Evolutionary conservation across 2,888 invertebrate genomes (phyloP).

Genomic region (Automeris io): DNA sequence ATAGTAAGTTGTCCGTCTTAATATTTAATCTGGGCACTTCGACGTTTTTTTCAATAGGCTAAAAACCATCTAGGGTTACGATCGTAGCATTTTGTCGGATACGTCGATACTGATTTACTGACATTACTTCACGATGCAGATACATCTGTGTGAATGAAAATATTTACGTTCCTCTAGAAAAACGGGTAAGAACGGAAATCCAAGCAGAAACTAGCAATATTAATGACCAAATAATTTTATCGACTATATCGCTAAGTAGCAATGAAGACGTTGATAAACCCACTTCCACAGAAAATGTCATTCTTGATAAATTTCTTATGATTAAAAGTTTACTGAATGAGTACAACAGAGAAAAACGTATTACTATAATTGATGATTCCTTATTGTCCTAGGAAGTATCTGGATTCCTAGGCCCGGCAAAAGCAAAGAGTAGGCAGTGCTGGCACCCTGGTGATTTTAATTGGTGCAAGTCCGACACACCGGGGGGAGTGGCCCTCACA

Average conservation of each 20-base stretch:
- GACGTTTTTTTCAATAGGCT: too few species aligned
- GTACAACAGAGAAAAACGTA: slow-evolving; percentile 16
- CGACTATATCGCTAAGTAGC: slow-evolving; percentile 15
- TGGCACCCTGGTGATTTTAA: too few species aligned
- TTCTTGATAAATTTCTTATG: slow-evolving; percentile 13
- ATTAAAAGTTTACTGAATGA: slow-evolving; percentile 12
- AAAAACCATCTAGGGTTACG: too few species aligned
- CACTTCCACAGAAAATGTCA: slow-evolving; percentile 9
- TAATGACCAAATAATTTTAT: slow-evolving; percentile 15
- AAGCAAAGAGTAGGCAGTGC: too few species aligned
- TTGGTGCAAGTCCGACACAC: too few species aligned
- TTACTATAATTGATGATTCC: slow-evolving; percentile 13
- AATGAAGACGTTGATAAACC: slow-evolving; percentile 13
- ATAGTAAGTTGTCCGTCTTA: too few species aligned
- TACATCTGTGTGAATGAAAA: slow-evolving; percentile 11
- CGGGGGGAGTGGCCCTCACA: too few species aligned
- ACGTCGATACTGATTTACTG: slow-evolving; percentile 11
- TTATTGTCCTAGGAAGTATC: too few species aligned
- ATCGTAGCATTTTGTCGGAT: too few species aligned
- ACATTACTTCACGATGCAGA: slow-evolving; percentile 10
- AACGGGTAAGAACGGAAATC: slow-evolving; percentile 16
- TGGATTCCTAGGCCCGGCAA: too few species aligned
- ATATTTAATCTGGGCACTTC: too few species aligned
- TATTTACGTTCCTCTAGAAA: slow-evolving; percentile 14
- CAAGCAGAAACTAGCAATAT: slow-evolving; percentile 14